Evolutionary conservation across 2,797 vertebrate genomes (phyloP), one percentile per base, ranked within the genome.

Genomic region (Galaxias olidus): DNA sequence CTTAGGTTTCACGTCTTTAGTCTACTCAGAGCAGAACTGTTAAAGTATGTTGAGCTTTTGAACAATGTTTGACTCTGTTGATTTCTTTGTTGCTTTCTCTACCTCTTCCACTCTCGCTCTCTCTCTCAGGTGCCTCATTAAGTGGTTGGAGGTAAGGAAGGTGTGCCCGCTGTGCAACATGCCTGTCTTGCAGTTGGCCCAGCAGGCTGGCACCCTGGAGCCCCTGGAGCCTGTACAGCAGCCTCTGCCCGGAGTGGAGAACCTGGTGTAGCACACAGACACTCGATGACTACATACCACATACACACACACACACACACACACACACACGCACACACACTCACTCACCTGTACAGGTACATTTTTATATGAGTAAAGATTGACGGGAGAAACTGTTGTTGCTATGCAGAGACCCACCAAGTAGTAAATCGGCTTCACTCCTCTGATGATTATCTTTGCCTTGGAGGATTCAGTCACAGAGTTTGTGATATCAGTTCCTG

Each of bases 91-190:
- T 12, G 58, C 4, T 18, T 48, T 11, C 19, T 49, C 49, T 48
- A 20, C 43, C 54, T 40, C 47, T 17, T 10, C 4, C 13, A 17
- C 10, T 19, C 17, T 30, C n/a, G 57, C 47, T 68, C 41, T 63
- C 45, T 0, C 42, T 67, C 64, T 4, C 84, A 98, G 97, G 94
- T 99, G 97, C 93, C 97, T 99, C 92, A 98, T 98, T 85, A 99
- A 98, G 81, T 99, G 97, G 97, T 81, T 99, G 93, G 97, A 99
- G 88, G 97, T 98, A 82, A 94, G 97, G 63, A 99, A 99, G 85
- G 96, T 98, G 61, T 99, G 97, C 73, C 97, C 97, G 0, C 90
- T 99, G 56, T 98, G 97, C 90, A 99, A 99, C 92, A 98, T 97
- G 94, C 96, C 97, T 0, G 97, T 99, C 61, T 84, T 98, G 69